These are phyloP conservation scores for Hypotaenidia okinawae DNA, from an alignment of 2,797 vertebrate genomes.

Conservation along the genomic window DNA sequence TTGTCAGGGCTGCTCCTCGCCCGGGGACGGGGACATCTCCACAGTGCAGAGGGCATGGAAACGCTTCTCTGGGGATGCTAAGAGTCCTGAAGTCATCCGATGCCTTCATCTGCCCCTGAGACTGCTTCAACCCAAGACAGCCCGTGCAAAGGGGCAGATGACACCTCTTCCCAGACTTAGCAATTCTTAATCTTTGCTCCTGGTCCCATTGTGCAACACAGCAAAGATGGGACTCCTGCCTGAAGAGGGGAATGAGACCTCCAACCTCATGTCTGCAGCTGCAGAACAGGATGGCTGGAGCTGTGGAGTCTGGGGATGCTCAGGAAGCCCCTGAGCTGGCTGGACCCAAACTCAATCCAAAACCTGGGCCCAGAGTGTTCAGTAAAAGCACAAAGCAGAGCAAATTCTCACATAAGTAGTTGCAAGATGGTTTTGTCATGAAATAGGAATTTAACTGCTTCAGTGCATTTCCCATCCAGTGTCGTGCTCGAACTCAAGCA, in stretches of 20 bases:
- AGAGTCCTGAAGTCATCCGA: rapidly evolving
- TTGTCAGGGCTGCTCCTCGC: conserved; percentile 26
- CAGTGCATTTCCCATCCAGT: background rate
- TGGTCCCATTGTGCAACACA: background rate
- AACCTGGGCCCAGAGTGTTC: background rate
- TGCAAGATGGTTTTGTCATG: background rate
- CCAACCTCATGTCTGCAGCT: rapidly evolving
- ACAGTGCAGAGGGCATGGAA: background rate
- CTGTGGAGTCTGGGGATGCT: background rate
- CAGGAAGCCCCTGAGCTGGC: background rate
- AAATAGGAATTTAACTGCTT: background rate
- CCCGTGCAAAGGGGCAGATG: background rate
- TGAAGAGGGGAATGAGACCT: background rate
- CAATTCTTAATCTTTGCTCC: background rate
- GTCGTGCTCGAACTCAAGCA: background rate
- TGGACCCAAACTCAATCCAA: background rate
- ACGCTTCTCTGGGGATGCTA: background rate
- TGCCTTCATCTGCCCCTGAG: background rate
- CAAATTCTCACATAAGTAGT: background rate
- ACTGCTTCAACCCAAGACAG: rapidly evolving
- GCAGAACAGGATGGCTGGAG: background rate
- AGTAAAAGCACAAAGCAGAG: background rate
- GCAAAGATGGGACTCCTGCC: too few relatives aligned
- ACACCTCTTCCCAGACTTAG: background rate
- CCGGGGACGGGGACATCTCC: background rate